These are phyloP conservation scores for Netelia fuscicornis DNA, from an alignment of 2,888 invertebrate genomes.

Conservation along the genomic window DNA sequence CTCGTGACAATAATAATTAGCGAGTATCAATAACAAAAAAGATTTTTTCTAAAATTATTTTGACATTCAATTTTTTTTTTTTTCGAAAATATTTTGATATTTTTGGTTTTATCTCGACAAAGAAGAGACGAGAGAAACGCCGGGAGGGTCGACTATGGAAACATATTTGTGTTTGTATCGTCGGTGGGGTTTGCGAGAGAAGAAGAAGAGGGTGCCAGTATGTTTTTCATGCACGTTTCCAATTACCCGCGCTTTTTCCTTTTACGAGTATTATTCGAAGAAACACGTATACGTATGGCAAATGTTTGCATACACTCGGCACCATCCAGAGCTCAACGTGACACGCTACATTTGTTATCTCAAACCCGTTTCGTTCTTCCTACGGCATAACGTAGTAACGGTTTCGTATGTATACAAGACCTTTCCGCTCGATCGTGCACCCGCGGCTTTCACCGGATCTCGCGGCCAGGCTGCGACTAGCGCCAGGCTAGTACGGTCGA, in stretches of 20 bases:
- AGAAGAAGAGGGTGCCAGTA: background rate
- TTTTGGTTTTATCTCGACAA: too few relatives aligned
- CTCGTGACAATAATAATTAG: too few relatives aligned
- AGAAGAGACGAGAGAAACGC: too few relatives aligned
- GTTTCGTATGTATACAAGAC: conserved; percentile 3
- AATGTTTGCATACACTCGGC: conserved; percentile 28
- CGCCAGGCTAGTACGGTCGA: conserved; percentile 12
- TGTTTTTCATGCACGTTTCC: conserved; percentile 9
- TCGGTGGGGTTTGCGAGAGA: background rate
- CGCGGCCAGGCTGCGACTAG: background rate
- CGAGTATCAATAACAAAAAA: too few relatives aligned
- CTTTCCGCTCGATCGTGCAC: conserved; percentile 6
- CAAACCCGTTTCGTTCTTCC: background rate
- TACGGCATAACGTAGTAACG: background rate
- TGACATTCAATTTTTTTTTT: too few relatives aligned
- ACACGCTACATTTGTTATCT: background rate
- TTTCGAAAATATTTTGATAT: too few relatives aligned
- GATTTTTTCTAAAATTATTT: too few relatives aligned
- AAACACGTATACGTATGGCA: conserved; percentile 11
- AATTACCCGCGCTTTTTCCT: conserved; percentile 14
- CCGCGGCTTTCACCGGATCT: background rate
- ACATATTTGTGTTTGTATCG: conserved; percentile 5
- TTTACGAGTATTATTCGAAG: background rate
- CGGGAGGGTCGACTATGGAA: background rate
- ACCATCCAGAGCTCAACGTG: background rate